Evolutionary conservation across 2,888 invertebrate genomes (phyloP), one percentile per base, ranked within the genome.

Genomic region (Strigamia transsilvanica): DNA sequence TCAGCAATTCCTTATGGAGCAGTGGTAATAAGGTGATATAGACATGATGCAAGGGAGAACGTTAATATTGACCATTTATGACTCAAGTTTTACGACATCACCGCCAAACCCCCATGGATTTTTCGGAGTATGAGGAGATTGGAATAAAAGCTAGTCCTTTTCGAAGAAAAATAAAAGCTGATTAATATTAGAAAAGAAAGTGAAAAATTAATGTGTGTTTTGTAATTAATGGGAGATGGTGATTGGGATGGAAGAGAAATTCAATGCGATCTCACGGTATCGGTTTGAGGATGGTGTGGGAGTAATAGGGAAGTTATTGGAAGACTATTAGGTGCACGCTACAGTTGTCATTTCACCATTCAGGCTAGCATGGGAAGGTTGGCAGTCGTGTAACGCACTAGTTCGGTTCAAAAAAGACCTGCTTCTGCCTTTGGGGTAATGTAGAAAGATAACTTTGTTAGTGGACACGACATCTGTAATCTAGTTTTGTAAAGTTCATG

Each of bases 1-100:
- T 56, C 56, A 56, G 56, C n/a, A 56, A 56, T 56, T 56, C 56
- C 56, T 56, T 56, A 56, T 56, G 56, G 56, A 56, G 56, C 56
- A 9, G 56, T 56, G 56, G 46, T 56, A 56, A 56, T 56, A 56
- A 56, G 56, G 56, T 56, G 56, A 56, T 56, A 56, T 56, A 56
- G 56, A 56, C 56, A 56, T 56, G 56, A 56, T 56, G 56, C 56
- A 56, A 56, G 56, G 18, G 56, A 56, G 56, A 56, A 18, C 56
- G 56, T 56, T 56, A 56, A 56, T 56, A 56, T 56, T 56, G 56
- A 56, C 56, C 56, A 56, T 56, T 56, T 56, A 56, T 56, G 56
- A 18, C 56, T 56, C 56, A 18, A 56, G 56, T 56, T 56, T 56
- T 56, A 56, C 56, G 56, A 56, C 56, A 56, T 56, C 18, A 18